Conservation (phyloP, 53 echinoderm and acorn worm genomes). For the Hippasteria phrygiana region DNA sequence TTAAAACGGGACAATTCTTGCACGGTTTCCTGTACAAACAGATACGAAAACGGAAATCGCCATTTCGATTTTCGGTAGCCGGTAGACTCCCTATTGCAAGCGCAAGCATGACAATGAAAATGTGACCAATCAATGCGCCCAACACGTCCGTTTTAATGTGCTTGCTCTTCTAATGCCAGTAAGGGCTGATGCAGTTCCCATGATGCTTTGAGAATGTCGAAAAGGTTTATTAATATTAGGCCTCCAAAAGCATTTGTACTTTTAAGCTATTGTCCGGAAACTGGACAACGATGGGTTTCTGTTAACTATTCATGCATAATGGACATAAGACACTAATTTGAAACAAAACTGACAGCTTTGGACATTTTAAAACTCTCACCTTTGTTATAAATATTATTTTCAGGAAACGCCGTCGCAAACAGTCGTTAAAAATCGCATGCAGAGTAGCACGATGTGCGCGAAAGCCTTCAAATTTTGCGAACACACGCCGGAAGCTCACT, state of each 20-base stretch:
- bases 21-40: too few relatives aligned
- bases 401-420: neutral
- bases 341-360: neutral
- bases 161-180: too few relatives aligned
- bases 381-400: neutral
- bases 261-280: constrained; percentile 1
- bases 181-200: too few relatives aligned
- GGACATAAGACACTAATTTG: neutral
- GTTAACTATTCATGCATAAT: neutral
- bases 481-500: constrained; percentile 45
- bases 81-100: too few relatives aligned
- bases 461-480: constrained; percentile 56
- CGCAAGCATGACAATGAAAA: too few relatives aligned
- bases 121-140: too few relatives aligned
- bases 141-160: too few relatives aligned
- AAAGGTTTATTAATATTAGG: neutral
- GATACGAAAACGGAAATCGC: too few relatives aligned
- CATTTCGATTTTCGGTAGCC: too few relatives aligned
- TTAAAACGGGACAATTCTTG: too few relatives aligned
- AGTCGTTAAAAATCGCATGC: neutral
- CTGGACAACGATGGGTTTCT: neutral
- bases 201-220: too few relatives aligned
- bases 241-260: neutral
- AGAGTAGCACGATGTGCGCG: constrained; percentile 3
- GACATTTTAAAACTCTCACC: neutral